Evolutionary conservation across 2,113 vertebrate species (phyloP).

Genomic region (Callochromis pleurospilus): DNA sequence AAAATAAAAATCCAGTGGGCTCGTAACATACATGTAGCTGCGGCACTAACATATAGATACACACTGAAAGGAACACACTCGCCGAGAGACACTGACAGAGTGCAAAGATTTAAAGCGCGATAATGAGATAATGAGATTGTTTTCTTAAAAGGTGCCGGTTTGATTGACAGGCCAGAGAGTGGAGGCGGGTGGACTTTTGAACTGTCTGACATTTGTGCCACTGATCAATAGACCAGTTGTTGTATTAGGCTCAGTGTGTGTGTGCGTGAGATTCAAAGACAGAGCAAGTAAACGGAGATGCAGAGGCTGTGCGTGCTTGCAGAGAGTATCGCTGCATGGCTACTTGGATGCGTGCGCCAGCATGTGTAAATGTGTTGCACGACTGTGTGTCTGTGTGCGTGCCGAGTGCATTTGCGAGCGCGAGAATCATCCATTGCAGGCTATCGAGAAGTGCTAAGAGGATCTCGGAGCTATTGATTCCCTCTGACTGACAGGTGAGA

Average conservation of each 20-base stretch:
- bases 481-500: slow-evolving; percentile 38
- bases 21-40: not conserved
- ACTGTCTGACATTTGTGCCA: slow-evolving; percentile 44
- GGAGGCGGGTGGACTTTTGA: slow-evolving; percentile 13
- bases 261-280: not conserved
- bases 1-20: not conserved
- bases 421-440: not conserved
- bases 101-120: not conserved
- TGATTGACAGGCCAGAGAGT: slow-evolving; percentile 34
- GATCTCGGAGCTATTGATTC: slow-evolving; percentile 54
- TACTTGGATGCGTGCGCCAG: slow-evolving; percentile 22
- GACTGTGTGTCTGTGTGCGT: not conserved
- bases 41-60: not conserved
- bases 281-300: not conserved
- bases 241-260: slow-evolving; percentile 26
- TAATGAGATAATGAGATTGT: slow-evolving; percentile 48
- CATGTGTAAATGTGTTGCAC: not conserved
- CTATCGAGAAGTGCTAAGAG: slow-evolving; percentile 32
- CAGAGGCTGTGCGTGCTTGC: slow-evolving; percentile 18
- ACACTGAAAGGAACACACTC: not conserved
- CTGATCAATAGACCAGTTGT: slow-evolving; percentile 62
- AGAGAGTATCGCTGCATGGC: slow-evolving; percentile 44
- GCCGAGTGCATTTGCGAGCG: not conserved
- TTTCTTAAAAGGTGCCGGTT: slow-evolving; percentile 37
- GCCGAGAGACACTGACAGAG: not conserved